These are phyloP conservation scores for Meandrusa payeni DNA, from an alignment of 2,888 invertebrate genomes.

Conservation along the genomic window DNA sequence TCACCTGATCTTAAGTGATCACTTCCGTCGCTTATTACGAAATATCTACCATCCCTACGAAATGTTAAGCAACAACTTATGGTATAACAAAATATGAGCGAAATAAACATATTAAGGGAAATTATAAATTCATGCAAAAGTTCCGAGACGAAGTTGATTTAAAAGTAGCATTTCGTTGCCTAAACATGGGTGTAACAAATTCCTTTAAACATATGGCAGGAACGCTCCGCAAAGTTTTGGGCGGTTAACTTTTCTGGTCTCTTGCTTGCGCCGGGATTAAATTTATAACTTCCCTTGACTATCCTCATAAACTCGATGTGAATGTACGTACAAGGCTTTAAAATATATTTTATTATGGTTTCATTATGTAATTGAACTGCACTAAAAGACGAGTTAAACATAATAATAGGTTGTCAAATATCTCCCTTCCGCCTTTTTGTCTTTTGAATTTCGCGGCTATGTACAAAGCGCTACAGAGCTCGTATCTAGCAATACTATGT, in stretches of 20 bases:
- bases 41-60: too few species aligned
- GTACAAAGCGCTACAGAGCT: too few species aligned
- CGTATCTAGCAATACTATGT: too few species aligned
- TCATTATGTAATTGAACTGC: not conserved
- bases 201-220: conserved; percentile 35
- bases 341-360: conserved; percentile 9
- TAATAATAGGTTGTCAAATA: too few species aligned
- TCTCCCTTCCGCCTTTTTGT: too few species aligned
- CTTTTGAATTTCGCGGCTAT: too few species aligned
- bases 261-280: conserved; percentile 63
- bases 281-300: conserved; percentile 68
- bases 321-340: conserved; percentile 40
- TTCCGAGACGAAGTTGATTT: conserved; percentile 12
- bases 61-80: too few species aligned
- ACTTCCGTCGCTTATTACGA: too few species aligned
- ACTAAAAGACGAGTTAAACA: too few species aligned
- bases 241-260: conserved; percentile 68
- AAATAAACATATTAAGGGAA: not conserved
- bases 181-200: conserved; percentile 24
- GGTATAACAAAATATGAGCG: not conserved
- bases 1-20: too few species aligned
- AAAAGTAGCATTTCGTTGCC: conserved; percentile 21
- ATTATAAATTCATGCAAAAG: conserved; percentile 16
- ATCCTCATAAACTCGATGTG: conserved; percentile 65
- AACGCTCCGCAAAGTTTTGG: conserved; percentile 50